Percentiles rank a stretch among this genome's conserved stretches.
Evolutionary conservation across 2,797 vertebrate species (phyloP).

Genomic region (Petrocephalus sullivani): DNA sequence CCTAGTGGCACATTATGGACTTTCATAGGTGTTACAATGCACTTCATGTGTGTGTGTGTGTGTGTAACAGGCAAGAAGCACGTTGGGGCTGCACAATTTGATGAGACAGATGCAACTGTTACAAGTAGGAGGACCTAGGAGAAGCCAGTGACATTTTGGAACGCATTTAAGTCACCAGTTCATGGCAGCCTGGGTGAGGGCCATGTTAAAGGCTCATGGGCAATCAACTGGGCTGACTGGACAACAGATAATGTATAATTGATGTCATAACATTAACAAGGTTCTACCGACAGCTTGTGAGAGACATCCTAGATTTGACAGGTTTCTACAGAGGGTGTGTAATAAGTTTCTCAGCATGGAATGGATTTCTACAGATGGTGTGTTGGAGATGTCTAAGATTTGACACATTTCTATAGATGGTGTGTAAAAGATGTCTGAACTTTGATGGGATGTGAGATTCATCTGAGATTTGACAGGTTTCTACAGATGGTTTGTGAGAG

Average conservation of each 20-base stretch:
- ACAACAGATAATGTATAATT: background rate
- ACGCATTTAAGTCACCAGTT: background rate
- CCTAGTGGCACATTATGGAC: background rate
- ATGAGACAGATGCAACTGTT: background rate
- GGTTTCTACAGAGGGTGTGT: background rate
- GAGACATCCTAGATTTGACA: slow-evolving; percentile 3
- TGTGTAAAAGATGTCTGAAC: background rate
- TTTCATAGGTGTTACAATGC: background rate
- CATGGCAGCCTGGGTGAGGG: background rate
- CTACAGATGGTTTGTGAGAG: background rate
- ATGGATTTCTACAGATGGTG: background rate
- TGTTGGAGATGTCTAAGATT: background rate
- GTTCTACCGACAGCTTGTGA: background rate
- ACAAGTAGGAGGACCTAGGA: background rate
- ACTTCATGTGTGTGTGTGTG: background rate
- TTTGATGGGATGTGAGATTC: background rate
- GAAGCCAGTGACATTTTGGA: background rate
- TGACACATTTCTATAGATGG: background rate
- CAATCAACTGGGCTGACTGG: background rate
- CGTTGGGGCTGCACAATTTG: background rate
- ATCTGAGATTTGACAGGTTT: slow-evolving; percentile 6
- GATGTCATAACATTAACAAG: background rate
- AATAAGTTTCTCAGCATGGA: slow-evolving; percentile 7
- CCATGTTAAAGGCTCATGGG: background rate
- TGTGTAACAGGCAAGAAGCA: background rate